Base-by-base conservation (phyloP, 2,888 invertebrate species). In the Blomia tropicalis region DNA sequence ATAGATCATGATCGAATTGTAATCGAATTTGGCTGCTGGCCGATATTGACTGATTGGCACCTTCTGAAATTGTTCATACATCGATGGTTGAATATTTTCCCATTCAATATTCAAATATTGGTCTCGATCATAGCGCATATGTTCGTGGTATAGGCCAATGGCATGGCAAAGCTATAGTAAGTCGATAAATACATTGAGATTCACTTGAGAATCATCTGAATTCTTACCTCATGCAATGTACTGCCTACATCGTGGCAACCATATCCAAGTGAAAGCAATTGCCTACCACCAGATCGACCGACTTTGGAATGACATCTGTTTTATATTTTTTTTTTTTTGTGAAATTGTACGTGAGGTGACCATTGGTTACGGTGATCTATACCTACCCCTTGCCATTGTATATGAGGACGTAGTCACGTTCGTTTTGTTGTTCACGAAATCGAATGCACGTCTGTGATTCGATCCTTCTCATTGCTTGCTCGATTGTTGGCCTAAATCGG, bases 161-260 rank as follows among this genome's bases (percentile, higher is more conserved):
- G 68, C 62, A 30, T 68, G 68, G 31, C 68, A 58, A 11, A 70
- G 60, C 31, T n/a, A n/a, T n/a, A n/a, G n/a, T n/a, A n/a, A n/a
- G n/a, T n/a, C n/a, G n/a, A n/a, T n/a, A n/a, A n/a, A n/a, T n/a
- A n/a, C n/a, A n/a, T n/a, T n/a, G n/a, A n/a, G n/a, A n/a, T n/a
- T n/a, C n/a, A n/a, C n/a, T n/a, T n/a, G n/a, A n/a, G n/a, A n/a
- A n/a, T n/a, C n/a, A n/a, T n/a, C n/a, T n/a, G n/a, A n/a, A n/a
- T n/a, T n/a, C n/a, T n/a, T n/a, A n/a, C n/a, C n/a, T 69, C 69
- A 53, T 70, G 69, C 54, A 66, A 58, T n/a, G 69, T 65, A 14
- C 63, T 63, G 14, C 69, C 69, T 30, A 64, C 41, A 7, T 64
- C 47, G 7, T 65, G 54, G 30, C 66, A 66, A 1, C 64, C 63